These are phyloP conservation scores for Drosophila dives DNA, from an alignment of 2,888 invertebrate genomes.

Conservation along the genomic window DNA sequence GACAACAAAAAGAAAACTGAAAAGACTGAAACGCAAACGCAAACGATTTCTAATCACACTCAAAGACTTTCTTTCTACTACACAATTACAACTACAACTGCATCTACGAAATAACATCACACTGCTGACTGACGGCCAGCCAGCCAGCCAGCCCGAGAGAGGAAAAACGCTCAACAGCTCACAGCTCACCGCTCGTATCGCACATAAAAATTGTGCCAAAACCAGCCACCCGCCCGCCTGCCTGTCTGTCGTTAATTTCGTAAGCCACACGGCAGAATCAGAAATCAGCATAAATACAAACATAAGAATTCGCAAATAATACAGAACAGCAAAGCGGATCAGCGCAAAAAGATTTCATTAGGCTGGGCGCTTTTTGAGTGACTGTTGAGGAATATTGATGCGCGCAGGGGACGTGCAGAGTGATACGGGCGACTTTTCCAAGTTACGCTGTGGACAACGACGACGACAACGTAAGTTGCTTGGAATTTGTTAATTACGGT, in stretches of 20 bases:
- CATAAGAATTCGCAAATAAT: conserved; percentile 45
- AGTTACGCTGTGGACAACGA: conserved; percentile 77
- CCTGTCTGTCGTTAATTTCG: conserved; percentile 16
- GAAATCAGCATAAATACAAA: conserved; percentile 35
- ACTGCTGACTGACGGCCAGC: conserved; percentile 28
- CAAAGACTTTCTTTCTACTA: conserved; percentile 67
- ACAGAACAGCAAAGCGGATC: conserved; percentile 37
- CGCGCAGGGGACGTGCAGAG: conserved; percentile 46
- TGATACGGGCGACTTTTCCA: conserved; percentile 64
- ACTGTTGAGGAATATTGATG: conserved; percentile 59
- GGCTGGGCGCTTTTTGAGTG: conserved; percentile 37
- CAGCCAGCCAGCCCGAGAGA: conserved; percentile 30
- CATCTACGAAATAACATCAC: conserved; percentile 56
- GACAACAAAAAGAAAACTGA: conserved; percentile 56
- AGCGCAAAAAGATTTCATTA: conserved; percentile 30
- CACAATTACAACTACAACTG: conserved; percentile 1
- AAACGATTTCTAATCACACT: conserved; percentile 66
- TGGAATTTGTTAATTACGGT: conserved; percentile 65
- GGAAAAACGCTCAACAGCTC: conserved; percentile 55
- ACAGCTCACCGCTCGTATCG: conserved; percentile 36
- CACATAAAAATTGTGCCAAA: conserved; percentile 66
- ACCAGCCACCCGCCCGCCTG: conserved; percentile 5
- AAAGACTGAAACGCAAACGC: conserved; percentile 68
- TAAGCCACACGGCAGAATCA: conserved; percentile 41
- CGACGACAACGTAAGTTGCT: conserved; percentile 76